Percentiles rank a stretch among this genome's conserved stretches.
phyloP scores from a whole-genome alignment of 2,888 invertebrate species.

The Drosophila yooni region DNA sequence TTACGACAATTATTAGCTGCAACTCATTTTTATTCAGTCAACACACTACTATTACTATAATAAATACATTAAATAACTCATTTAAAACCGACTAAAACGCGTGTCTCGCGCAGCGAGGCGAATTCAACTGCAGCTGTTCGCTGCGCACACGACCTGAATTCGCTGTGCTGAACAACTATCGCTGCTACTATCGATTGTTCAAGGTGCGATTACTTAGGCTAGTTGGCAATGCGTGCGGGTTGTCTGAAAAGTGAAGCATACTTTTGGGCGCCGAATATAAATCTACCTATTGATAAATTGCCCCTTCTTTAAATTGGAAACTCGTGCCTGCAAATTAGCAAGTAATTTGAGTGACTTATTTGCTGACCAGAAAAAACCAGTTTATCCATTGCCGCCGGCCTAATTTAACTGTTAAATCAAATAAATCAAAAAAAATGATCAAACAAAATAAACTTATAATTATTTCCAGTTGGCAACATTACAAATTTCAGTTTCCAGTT shows the following conservation, averaged over 20 bases:
- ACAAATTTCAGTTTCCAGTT: neutral
- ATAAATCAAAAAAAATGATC: neutral
- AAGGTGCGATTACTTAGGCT: neutral
- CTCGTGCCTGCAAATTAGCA: neutral
- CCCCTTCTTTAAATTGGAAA: neutral
- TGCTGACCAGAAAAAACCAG: neutral
- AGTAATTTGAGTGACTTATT: neutral
- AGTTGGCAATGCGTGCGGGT: slow-evolving; percentile 30
- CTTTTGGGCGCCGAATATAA: slow-evolving; percentile 1
- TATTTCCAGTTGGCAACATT: neutral
- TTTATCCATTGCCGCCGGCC: neutral
- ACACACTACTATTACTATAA: neutral
- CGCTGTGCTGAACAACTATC: neutral
- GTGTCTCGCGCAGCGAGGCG: slow-evolving; percentile 4
- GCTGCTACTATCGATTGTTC: slow-evolving; percentile 29
- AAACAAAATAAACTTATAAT: neutral
- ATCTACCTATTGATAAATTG: neutral
- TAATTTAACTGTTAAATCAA: neutral
- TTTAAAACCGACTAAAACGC: slow-evolving; percentile 3
- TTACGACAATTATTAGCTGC: neutral
- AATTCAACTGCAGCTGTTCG: slow-evolving; percentile 31
- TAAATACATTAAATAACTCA: neutral
- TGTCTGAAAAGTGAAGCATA: slow-evolving; percentile 6
- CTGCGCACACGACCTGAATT: slow-evolving; percentile 34
- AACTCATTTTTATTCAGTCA: neutral